Evolutionary conservation across 2,888 invertebrate genomes (phyloP), one percentile per base, ranked within the genome.

Genomic region (Athalia cordata): DNA sequence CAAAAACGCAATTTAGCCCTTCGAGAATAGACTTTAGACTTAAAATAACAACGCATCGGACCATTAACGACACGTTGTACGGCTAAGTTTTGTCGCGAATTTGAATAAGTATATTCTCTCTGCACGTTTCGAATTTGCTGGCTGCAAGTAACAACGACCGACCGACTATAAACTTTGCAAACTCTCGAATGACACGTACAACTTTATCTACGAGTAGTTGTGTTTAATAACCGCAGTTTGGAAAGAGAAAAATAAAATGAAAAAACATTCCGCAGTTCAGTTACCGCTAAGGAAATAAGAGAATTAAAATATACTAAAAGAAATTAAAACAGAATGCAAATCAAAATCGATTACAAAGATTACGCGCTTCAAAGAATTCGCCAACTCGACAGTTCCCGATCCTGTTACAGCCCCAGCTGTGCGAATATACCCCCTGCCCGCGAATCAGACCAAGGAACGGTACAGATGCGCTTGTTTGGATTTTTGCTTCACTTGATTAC

Each of bases 1-100:
- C 81, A 79, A 85, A 85, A 85, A 84, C 82, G 81, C 82, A 81
- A 81, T 83, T 83, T 83, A 85, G 82, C 83, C 84, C 81, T 81
- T 79, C 80, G 72, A 78, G 61, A 66, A 72, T 79, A 79, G 77
- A 80, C 83, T 82, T 79, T 80, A 78, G 83, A 83, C 83, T 83
- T 83, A 81, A 82, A 84, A 85, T 84, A 85, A 85, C 84, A 85
- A 85, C 83, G 83, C 81, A 79, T 77, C 79, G 78, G 80, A 80
- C 83, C 80, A 85, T 83, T 84, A 83, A 75, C 75, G 75, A 75
- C 75, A 75, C 75, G 75, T 75, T 75, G 75, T 15, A 8, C 64
- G 50, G 52, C 61, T 75, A 64, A 75, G 62, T 75, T 75, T 64
- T 9, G 11, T 50, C 15, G 29, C 29, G 43, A 49, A 64, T 75